Evolutionary conservation across 2,113 vertebrate species (phyloP), one percentile per base, ranked within the genome.

Genomic region (Labeo rohita): DNA sequence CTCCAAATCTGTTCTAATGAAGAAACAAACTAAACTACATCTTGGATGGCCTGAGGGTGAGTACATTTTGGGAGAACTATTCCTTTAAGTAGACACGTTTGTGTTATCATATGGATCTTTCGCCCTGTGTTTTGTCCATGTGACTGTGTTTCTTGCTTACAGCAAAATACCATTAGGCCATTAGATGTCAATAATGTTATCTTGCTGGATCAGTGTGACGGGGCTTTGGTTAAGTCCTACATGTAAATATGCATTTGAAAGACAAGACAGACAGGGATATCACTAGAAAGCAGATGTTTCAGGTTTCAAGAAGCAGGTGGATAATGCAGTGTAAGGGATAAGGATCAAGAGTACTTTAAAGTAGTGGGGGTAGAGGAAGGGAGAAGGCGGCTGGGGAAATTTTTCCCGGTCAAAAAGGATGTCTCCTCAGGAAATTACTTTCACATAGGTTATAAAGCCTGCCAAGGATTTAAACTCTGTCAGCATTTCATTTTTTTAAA

Each of bases 401-500:
- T 84, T 88, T 91, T 91, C 79, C 80, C 86, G 90, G 84, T 87
- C 80, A 78, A 90, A 89, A 78, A 50, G 81, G 85, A 90, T 78
- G 82, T 83, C 89, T 91, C 91, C 90, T 85, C 90, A 92, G 91
- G 92, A 94, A 92, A 92, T 90, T 34, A 81, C 89, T 92, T 91
- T 90, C 74, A 86, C 89, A 91, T 88, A 87, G 87, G 73, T 79
- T 84, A 52, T 65, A 85, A 83, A 89, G 45, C 72, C 75, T 89
- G 91, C 91, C 92, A 93, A 85, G 87, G 8, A n/a, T 75, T 61
- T 76, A 68, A 86, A 76, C 74, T 61, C 63, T 66, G 47, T 86
- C 52, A 78, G 21, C 50, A 13, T 75, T 45, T 83, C 12, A 36
- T 23, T 63, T 16, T 47, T 65, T 49, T 61, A 18, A 16, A 49